These are phyloP conservation scores for Prosopocoilus inquinatus DNA, from an alignment of 2,888 invertebrate species.

Conservation along the genomic window DNA sequence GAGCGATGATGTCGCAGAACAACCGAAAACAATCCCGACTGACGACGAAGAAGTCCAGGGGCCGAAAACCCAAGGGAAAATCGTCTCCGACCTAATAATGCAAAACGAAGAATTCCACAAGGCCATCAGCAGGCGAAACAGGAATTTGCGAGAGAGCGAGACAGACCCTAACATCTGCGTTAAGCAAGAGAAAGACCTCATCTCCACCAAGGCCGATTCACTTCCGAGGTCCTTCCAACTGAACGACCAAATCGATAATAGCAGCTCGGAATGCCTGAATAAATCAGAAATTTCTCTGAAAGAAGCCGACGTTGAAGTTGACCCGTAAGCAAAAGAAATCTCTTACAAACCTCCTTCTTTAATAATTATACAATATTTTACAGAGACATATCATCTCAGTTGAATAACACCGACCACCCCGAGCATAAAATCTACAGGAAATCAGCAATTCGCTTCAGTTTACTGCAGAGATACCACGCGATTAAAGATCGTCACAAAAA, in stretches of 20 bases:
- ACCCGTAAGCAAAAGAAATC: conserved; percentile 2
- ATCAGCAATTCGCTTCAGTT: conserved; percentile 59
- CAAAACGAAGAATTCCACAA: conserved; percentile 81
- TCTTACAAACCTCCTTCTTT: not conserved
- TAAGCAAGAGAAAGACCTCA: conserved; percentile 64
- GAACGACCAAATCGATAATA: conserved; percentile 54
- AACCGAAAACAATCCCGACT: conserved; percentile 50
- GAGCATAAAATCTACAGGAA: conserved; percentile 79
- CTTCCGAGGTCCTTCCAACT: conserved; percentile 76
- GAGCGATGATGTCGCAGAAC: conserved; percentile 39
- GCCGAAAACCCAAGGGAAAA: conserved; percentile 62
- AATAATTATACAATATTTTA: conserved; percentile 1
- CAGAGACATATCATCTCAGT: conserved; percentile 12
- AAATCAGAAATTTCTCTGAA: conserved; percentile 36
- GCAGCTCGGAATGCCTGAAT: conserved; percentile 35
- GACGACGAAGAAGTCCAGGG: conserved; percentile 44
- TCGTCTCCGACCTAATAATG: conserved; percentile 79
- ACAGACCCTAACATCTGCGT: conserved; percentile 56
- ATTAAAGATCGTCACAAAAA: conserved; percentile 46
- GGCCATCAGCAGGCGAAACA: conserved; percentile 68
- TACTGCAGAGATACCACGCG: conserved; percentile 57
- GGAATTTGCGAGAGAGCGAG: conserved; percentile 43
- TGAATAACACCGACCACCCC: conserved; percentile 58
- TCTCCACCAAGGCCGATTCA: conserved; percentile 74
- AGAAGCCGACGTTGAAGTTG: conserved; percentile 21